These are phyloP conservation scores for Gryllus longicercus DNA, from an alignment of 2,888 invertebrate genomes.

Conservation along the genomic window DNA sequence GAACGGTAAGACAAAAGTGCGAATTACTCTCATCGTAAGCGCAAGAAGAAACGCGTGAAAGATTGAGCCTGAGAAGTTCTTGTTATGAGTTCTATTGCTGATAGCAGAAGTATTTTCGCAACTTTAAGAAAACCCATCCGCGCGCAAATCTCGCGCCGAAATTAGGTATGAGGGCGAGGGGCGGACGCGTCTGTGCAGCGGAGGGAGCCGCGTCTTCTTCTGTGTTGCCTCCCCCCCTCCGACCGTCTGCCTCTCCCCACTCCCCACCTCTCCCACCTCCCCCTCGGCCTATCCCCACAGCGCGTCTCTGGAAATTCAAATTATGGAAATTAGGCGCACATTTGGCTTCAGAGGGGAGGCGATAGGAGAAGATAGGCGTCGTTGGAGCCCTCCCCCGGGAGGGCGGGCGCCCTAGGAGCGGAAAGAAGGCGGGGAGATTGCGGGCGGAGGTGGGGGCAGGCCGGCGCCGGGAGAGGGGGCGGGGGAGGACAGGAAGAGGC, in stretches of 20 bases:
- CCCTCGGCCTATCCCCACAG: not conserved
- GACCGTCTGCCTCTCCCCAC: not conserved
- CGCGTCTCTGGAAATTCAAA: not conserved
- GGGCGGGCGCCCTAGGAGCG: not conserved
- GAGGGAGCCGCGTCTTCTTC: not conserved
- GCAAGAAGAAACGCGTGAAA: not conserved
- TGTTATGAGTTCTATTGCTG: not conserved
- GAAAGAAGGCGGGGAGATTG: conserved; percentile 6
- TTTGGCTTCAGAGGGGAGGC: conserved; percentile 8
- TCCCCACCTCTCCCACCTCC: not conserved
- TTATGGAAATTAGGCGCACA: conserved; percentile 10
- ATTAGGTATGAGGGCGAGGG: no score
- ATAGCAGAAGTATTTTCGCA: not conserved
- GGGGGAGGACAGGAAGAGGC: not conserved
- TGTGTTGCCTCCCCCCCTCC: not conserved
- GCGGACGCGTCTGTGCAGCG: no score
- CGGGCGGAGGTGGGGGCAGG: not conserved
- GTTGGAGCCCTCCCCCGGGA: not conserved
- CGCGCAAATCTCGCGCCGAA: not conserved
- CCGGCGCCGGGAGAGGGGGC: not conserved
- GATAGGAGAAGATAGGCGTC: conserved; percentile 1
- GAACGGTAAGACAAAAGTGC: no score
- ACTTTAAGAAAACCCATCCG: conserved; percentile 4
- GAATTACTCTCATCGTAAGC: no score
- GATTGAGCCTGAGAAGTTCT: not conserved